phyloP scores from a whole-genome alignment of 1,140 invertebrate species.

The Philaenus spumarius region DNA sequence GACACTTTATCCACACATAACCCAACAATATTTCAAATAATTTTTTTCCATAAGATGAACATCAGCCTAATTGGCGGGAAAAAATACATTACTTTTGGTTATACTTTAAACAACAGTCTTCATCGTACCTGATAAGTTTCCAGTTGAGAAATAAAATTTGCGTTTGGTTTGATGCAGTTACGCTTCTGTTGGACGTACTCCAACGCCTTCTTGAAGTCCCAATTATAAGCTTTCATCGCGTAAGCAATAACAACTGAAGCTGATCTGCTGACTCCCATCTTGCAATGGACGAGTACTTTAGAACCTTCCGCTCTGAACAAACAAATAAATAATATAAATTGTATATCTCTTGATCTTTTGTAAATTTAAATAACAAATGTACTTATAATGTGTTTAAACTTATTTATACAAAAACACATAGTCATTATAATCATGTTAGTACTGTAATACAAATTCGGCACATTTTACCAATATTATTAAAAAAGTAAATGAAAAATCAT shows the following conservation, averaged over 20 bases:
- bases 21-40: too few relatives aligned
- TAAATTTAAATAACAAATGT: neutral
- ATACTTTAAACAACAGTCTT: too few relatives aligned
- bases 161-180: conserved; percentile 92
- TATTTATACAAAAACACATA: neutral
- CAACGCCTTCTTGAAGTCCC: conserved; percentile 83
- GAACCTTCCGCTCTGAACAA: conserved; percentile 66
- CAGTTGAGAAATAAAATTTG: conserved; percentile 86
- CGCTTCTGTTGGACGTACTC: conserved; percentile 85
- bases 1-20: too few relatives aligned
- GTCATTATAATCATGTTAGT: too few relatives aligned
- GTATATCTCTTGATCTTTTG: neutral
- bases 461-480: too few relatives aligned
- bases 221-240: conserved; percentile 95
- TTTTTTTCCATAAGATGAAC: too few relatives aligned
- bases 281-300: conserved; percentile 95
- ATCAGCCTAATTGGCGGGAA: too few relatives aligned
- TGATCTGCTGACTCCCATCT: conserved; percentile 97
- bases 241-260: conserved; percentile 97
- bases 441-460: too few relatives aligned
- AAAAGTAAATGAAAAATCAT: too few relatives aligned
- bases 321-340: conserved; percentile 7
- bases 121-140: conserved; percentile 76
- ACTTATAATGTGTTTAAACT: neutral
- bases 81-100: too few relatives aligned